Evolutionary conservation across 2,113 vertebrate species (phyloP).

Genomic region (Perca fluviatilis): DNA sequence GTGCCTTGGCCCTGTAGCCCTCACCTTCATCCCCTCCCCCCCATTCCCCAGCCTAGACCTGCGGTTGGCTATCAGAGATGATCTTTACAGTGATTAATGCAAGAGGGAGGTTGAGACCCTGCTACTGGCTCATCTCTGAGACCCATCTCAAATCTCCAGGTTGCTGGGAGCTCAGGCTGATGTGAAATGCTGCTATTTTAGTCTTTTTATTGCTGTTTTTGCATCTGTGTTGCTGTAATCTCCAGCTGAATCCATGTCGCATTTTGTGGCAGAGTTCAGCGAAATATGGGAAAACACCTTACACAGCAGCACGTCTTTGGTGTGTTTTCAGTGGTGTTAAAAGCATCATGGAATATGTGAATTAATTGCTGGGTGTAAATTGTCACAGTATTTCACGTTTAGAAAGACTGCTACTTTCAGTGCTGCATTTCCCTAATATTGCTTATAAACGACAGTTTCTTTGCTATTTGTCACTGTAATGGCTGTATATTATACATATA

Average conservation of each 20-base stretch:
- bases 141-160: slow-evolving; percentile 50
- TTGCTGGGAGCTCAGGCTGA: slow-evolving; percentile 36
- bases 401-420: slow-evolving; percentile 13
- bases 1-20: slow-evolving; percentile 35
- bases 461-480: slow-evolving; percentile 16
- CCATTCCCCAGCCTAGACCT: slow-evolving; percentile 54
- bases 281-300: slow-evolving; percentile 20
- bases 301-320: neutral
- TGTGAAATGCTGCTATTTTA: slow-evolving; percentile 51
- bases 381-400: slow-evolving; percentile 3
- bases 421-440: slow-evolving; percentile 19
- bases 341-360: slow-evolving; percentile 31
- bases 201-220: slow-evolving; percentile 52
- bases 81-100: slow-evolving; percentile 81
- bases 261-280: slow-evolving; percentile 8
- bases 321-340: slow-evolving; percentile 26
- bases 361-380: slow-evolving; percentile 21
- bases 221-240: slow-evolving; percentile 39
- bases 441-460: neutral
- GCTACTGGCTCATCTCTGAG: slow-evolving; percentile 52
- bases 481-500: neutral
- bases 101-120: slow-evolving; percentile 67
- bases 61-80: slow-evolving; percentile 53
- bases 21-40: slow-evolving; percentile 42
- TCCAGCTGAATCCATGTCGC: slow-evolving; percentile 17